phyloP scores from a whole-genome alignment of 1,140 invertebrate genomes.

The Hypsibius dujardini region DNA sequence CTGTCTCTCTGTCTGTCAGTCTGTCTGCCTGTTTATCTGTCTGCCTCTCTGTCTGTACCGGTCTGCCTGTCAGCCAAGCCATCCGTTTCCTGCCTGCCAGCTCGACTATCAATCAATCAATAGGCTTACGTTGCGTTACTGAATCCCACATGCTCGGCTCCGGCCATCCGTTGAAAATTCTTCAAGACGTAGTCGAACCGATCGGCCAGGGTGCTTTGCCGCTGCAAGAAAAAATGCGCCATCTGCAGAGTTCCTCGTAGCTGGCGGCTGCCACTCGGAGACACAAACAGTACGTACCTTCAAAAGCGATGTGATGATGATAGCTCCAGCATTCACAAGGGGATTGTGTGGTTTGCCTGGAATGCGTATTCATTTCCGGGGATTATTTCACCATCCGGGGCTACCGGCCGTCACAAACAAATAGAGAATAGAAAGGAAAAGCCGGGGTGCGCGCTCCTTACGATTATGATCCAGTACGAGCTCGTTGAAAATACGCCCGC shows the following conservation, averaged over 20 bases:
- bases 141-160: conserved; percentile 77
- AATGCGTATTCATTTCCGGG: too few relatives aligned
- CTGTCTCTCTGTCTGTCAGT: too few relatives aligned
- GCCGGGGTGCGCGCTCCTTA: conserved; percentile 38
- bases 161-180: conserved; percentile 48
- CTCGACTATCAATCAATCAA: too few relatives aligned
- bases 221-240: too few relatives aligned
- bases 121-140: conserved; percentile 65
- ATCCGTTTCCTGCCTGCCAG: too few relatives aligned
- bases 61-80: too few relatives aligned
- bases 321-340: conserved; percentile 92
- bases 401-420: neutral
- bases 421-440: conserved; percentile 16
- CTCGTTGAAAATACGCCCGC: conserved; percentile 87
- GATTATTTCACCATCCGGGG: neutral
- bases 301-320: conserved; percentile 69
- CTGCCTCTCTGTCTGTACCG: too few relatives aligned
- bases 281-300: too few relatives aligned
- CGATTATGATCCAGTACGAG: conserved; percentile 80
- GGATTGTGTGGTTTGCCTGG: conserved; percentile 92
- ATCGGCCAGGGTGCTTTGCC: conserved; percentile 67
- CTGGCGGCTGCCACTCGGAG: too few relatives aligned
- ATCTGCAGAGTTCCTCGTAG: too few relatives aligned
- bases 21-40: too few relatives aligned
- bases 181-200: conserved; percentile 58